Percentiles rank a stretch among this genome's conserved stretches.
phyloP scores from a whole-genome alignment of 2,888 invertebrate genomes.

The Salpingus planirostris region DNA sequence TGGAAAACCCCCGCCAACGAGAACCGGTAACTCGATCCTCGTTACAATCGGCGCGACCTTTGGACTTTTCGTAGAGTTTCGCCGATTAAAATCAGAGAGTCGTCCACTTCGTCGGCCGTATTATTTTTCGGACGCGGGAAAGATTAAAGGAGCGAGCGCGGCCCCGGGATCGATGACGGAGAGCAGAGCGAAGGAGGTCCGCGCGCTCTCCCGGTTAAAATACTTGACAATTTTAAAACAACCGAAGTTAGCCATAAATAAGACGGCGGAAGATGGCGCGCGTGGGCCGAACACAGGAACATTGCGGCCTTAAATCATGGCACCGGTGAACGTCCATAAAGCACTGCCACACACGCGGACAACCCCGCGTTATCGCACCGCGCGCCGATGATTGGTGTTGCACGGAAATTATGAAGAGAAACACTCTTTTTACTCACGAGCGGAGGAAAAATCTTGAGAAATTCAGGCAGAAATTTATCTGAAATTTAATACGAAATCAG shows the following conservation, averaged over 20 bases:
- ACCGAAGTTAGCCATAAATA: constrained; percentile 38
- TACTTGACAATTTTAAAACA: constrained; percentile 38
- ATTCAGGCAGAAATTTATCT: neutral
- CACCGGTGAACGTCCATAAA: constrained; percentile 38
- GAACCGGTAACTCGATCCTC: too few relatives aligned
- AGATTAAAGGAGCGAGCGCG: too few relatives aligned
- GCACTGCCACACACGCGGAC: constrained; percentile 38
- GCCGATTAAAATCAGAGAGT: too few relatives aligned
- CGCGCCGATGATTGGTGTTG: constrained; percentile 18
- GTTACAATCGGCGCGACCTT: too few relatives aligned
- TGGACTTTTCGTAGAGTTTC: too few relatives aligned
- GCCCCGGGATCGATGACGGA: too few relatives aligned
- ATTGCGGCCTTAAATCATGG: constrained; percentile 41
- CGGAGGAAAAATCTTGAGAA: too few relatives aligned
- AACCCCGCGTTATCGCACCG: constrained; percentile 13
- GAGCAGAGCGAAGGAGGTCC: neutral
- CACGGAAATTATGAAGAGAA: constrained; percentile 13
- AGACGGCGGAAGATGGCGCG: constrained; percentile 38
- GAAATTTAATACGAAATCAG: too few relatives aligned
- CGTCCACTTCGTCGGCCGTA: too few relatives aligned
- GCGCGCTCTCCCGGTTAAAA: too few relatives aligned
- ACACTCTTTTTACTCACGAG: neutral
- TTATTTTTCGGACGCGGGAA: too few relatives aligned
- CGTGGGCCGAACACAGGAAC: constrained; percentile 41
- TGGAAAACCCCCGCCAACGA: too few relatives aligned